Evolutionary conservation across 2,888 invertebrate genomes (phyloP), one percentile per base, ranked within the genome.

Genomic region (Clunio marinus): DNA sequence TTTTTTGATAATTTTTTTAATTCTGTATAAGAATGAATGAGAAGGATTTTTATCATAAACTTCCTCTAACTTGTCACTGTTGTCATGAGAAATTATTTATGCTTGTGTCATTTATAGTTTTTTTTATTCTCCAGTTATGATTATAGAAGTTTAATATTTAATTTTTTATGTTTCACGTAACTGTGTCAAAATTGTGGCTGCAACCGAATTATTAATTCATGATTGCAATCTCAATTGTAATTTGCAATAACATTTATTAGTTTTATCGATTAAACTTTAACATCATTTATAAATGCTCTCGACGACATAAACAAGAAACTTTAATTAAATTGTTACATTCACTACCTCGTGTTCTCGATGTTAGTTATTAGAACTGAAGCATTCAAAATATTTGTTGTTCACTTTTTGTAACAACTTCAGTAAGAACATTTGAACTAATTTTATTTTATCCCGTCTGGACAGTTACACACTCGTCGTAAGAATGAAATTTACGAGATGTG

Each of bases 401-500:
- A n/a, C n/a, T n/a, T n/a, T n/a, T n/a, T n/a, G n/a, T n/a, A n/a
- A n/a, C n/a, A n/a, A n/a, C n/a, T n/a, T n/a, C n/a, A n/a, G n/a
- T n/a, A n/a, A n/a, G 17, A 17, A 51, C 51, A 51, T 20, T 51
- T 15, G 10, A 41, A 15, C 10, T 3, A 41, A 2, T n/a, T n/a
- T n/a, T n/a, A n/a, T n/a, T n/a, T 51, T 51, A 51, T 51, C 22
- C 17, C 51, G 51, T 51, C 51, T 51, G 51, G 17, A 22, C 51
- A 4, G 22, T 22, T 22, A 22, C 17, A 51, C 51, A 22, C 17
- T 7, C 17, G 51, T 22, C 51, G 51, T 22, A 51, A 51, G 51
- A 51, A 51, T 51, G 51, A 51, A 51, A 22, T 51, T 51, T 41
- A 41, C 41, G 41, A 41, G 41, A 41, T 41, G 41, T 15, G 41